Conservation (phyloP, 2,888 invertebrate species). For the Agonopterix heracliana region DNA sequence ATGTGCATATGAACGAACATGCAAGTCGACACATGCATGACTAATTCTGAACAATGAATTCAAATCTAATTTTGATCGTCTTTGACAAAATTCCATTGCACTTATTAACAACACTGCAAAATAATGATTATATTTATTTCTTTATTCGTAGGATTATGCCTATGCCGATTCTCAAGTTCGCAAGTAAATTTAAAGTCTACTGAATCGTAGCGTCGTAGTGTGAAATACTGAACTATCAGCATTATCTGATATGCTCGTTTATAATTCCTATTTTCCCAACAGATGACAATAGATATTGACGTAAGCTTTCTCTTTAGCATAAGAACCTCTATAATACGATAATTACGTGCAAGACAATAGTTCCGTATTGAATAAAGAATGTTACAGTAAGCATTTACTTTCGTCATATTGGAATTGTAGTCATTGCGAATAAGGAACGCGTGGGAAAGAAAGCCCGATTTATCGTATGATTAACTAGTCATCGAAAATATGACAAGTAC, state of each 20-base stretch:
- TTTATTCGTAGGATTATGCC: too few species aligned
- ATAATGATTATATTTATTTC: too few species aligned
- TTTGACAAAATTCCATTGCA: background rate
- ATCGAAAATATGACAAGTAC: too few species aligned
- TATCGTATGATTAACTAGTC: too few species aligned
- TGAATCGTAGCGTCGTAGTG: too few species aligned
- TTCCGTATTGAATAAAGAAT: slow-evolving; percentile 34
- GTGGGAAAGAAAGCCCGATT: slow-evolving; percentile 10
- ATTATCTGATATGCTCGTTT: slow-evolving; percentile 3
- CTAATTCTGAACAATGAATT: slow-evolving; percentile 1
- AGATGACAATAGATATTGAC: slow-evolving; percentile 31
- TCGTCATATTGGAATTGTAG: slow-evolving; percentile 17
- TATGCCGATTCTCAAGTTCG: too few species aligned
- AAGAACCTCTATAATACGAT: slow-evolving; percentile 32
- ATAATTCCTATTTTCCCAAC: slow-evolving; percentile 31
- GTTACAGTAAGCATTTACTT: slow-evolving; percentile 2
- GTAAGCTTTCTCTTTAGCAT: slow-evolving; percentile 37
- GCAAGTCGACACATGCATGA: slow-evolving; percentile 7
- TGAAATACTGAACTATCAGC: too few species aligned
- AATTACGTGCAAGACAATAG: slow-evolving; percentile 43
- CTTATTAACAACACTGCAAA: too few species aligned
- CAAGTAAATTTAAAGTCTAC: too few species aligned
- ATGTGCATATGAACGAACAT: slow-evolving; percentile 4
- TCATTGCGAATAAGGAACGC: slow-evolving; percentile 24
- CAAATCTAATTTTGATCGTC: background rate